Evolutionary conservation across 2,113 vertebrate genomes (phyloP).

Genomic region (Zosterops lateralis): DNA sequence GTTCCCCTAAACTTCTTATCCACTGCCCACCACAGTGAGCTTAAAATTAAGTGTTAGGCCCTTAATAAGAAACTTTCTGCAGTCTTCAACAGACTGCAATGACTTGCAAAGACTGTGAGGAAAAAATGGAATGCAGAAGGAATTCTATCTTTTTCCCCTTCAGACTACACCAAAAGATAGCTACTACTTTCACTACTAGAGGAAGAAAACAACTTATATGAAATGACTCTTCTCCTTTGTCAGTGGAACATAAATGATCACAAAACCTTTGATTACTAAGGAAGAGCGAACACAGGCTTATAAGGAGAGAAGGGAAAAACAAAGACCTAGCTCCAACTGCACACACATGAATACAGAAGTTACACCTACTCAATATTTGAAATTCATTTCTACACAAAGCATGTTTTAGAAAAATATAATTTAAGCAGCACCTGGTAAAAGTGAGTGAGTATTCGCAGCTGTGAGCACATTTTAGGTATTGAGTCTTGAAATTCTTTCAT

Average conservation of each 20-base stretch:
- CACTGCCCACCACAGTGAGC: accelerated
- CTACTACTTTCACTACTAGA: not conserved
- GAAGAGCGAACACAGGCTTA: not conserved
- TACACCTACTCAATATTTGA: not conserved
- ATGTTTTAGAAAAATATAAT: not conserved
- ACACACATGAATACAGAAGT: not conserved
- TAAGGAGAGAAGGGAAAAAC: not conserved
- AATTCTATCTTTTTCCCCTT: not conserved
- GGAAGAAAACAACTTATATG: not conserved
- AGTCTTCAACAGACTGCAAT: not conserved
- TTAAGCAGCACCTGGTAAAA: constrained; percentile 89
- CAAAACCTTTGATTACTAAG: not conserved
- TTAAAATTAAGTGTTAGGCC: not conserved
- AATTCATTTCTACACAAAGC: not conserved
- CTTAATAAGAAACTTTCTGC: not conserved
- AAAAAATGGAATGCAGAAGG: not conserved
- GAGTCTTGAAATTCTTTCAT: constrained; percentile 88
- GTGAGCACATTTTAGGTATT: constrained; percentile 93
- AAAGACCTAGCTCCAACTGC: not conserved
- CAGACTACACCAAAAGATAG: not conserved
- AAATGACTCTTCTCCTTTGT: not conserved
- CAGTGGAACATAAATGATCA: not conserved
- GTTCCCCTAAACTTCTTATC: not conserved
- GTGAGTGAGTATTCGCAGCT: constrained; percentile 90
- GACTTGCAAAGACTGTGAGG: not conserved